Evolutionary conservation across 2,113 vertebrate genomes (phyloP).

Genomic region (Tautogolabrus adspersus): DNA sequence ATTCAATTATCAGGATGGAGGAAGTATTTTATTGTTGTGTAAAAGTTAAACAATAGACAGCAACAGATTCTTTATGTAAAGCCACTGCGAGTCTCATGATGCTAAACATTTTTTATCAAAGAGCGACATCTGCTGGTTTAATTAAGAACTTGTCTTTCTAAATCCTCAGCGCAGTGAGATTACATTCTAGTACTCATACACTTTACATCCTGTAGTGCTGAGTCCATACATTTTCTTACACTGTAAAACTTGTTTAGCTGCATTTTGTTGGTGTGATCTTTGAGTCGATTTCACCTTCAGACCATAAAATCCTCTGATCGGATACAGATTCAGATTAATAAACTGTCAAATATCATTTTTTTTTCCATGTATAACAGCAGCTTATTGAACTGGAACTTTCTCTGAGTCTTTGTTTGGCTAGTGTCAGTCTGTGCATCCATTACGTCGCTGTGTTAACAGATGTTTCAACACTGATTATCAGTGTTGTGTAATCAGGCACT

Average conservation of each 20-base stretch:
- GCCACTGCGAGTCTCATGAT: no score
- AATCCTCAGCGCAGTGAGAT: rapidly evolving
- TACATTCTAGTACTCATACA: not conserved
- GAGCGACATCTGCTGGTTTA: conserved; percentile 46
- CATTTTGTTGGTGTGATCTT: no score
- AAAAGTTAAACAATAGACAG: no score
- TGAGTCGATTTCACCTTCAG: not conserved
- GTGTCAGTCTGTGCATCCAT: conserved; percentile 22
- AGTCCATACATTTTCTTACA: no score
- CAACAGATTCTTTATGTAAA: no score
- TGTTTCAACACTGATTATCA: conserved; percentile 66
- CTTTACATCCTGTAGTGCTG: no score
- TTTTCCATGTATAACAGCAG: not conserved
- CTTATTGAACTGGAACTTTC: conserved; percentile 21
- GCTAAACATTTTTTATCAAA: not conserved
- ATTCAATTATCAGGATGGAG: no score
- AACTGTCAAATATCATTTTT: not conserved
- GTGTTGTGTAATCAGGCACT: conserved; percentile 55
- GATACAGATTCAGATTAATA: not conserved
- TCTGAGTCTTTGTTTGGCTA: conserved; percentile 31
- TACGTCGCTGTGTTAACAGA: conserved; percentile 54
- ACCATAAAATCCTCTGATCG: not conserved
- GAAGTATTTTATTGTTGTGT: no score
- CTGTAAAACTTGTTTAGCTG: no score
- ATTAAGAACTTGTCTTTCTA: not conserved